Evolutionary conservation across 2,888 invertebrate genomes (phyloP).

Genomic region (Oxytorus armatus): DNA sequence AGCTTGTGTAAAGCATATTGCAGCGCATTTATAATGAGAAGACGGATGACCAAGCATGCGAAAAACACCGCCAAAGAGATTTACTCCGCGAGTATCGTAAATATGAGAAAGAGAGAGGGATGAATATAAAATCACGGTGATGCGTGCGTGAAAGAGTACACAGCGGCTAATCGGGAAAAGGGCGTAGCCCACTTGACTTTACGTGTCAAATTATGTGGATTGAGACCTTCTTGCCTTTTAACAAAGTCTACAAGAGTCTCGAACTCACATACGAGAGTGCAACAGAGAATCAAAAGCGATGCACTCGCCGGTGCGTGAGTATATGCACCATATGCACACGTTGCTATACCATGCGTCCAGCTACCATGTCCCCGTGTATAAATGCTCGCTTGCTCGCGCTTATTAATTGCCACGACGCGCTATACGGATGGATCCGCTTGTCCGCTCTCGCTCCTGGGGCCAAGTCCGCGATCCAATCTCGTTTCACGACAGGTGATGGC

Average conservation of each 20-base stretch:
- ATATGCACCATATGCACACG: not conserved
- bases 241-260: not conserved
- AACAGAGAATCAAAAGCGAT: not conserved
- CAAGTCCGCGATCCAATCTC: slow-evolving; percentile 66
- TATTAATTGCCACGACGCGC: slow-evolving; percentile 65
- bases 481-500: slow-evolving; percentile 67
- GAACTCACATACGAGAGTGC: slow-evolving; percentile 8
- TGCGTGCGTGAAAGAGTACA: slow-evolving; percentile 37
- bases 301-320: not conserved
- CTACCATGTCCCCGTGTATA: slow-evolving; percentile 25
- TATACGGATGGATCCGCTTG: slow-evolving; percentile 59
- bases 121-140: slow-evolving; percentile 23
- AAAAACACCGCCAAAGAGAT: slow-evolving; percentile 43
- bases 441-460: slow-evolving; percentile 55
- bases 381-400: slow-evolving; percentile 52
- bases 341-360: not conserved
- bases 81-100: slow-evolving; percentile 31
- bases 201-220: not conserved
- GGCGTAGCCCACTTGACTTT: not conserved
- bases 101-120: slow-evolving; percentile 43
- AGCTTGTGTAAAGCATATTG: slow-evolving; percentile 74
- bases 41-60: slow-evolving; percentile 75
- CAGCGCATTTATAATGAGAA: slow-evolving; percentile 79
- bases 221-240: not conserved
- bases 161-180: slow-evolving; percentile 6